These are phyloP conservation scores for Hermodice carunculata DNA, from an alignment of 2,888 invertebrate genomes.

Conservation along the genomic window DNA sequence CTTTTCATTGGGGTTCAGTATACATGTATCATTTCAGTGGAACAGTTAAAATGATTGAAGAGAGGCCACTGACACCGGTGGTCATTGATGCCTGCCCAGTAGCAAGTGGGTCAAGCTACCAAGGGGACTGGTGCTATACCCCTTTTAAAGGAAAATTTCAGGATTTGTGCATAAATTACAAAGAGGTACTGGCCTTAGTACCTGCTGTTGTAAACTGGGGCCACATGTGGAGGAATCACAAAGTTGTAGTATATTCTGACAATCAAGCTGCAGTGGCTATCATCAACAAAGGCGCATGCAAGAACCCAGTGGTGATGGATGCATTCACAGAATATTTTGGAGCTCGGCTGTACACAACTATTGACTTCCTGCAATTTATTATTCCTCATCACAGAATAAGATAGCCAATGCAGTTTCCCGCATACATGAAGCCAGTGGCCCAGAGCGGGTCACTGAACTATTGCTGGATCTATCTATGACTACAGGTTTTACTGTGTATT, in stretches of 20 bases:
- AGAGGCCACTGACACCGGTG: not conserved
- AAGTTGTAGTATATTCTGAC: not conserved
- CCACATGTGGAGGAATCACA: not conserved
- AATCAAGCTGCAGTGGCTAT: not conserved
- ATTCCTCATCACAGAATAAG: not conserved
- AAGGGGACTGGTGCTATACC: not conserved
- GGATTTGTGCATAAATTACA: not conserved
- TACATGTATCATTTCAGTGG: not conserved
- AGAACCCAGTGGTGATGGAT: not conserved
- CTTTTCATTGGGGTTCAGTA: not conserved
- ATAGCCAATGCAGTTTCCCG: not conserved
- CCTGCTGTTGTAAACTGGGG: not conserved
- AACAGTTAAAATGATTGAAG: not conserved
- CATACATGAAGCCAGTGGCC: not conserved
- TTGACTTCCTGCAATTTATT: not conserved
- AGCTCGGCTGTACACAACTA: not conserved
- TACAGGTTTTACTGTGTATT: too few species aligned
- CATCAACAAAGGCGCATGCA: slow-evolving; percentile 10
- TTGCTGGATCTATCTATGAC: not conserved
- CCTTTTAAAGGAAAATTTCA: too few species aligned
- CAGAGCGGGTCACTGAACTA: not conserved
- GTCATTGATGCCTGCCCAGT: not conserved
- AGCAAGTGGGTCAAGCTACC: not conserved
- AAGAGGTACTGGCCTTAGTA: not conserved
- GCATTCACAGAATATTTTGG: not conserved